phyloP scores from a whole-genome alignment of 2,888 invertebrate species.

The Nasonovia ribisnigri region DNA sequence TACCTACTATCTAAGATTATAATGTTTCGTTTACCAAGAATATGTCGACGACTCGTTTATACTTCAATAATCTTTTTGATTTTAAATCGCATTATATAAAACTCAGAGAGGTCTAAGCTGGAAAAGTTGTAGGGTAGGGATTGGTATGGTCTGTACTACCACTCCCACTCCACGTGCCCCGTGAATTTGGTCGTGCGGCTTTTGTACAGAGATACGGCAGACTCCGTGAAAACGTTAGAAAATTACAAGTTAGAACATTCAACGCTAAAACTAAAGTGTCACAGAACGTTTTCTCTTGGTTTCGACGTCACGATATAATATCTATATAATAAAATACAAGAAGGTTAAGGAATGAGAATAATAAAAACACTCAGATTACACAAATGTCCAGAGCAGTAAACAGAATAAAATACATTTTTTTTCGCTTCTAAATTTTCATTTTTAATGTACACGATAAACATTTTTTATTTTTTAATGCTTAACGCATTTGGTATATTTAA shows the following conservation, averaged over 20 bases:
- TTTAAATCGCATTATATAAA: background rate
- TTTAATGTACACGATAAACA: background rate
- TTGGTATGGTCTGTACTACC: background rate
- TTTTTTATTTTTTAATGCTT: background rate
- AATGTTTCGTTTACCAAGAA: background rate
- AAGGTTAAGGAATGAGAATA: background rate
- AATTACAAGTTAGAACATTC: background rate
- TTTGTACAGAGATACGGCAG: background rate
- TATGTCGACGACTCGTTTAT: background rate
- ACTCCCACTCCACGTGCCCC: background rate
- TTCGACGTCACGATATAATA: background rate
- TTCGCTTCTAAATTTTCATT: background rate
- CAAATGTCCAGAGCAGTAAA: constrained; percentile 5
- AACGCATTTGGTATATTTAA: background rate
- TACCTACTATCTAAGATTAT: background rate
- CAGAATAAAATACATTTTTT: background rate
- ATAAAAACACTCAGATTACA: background rate
- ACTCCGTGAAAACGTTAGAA: background rate
- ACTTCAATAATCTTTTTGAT: background rate
- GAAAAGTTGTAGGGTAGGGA: background rate
- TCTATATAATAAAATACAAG: background rate
- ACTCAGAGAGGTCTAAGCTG: background rate
- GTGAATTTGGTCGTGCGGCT: background rate
- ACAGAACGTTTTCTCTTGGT: background rate
- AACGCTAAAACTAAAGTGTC: background rate